phyloP scores from a whole-genome alignment of 1,140 invertebrate genomes.

The Drosophila arawakana region DNA sequence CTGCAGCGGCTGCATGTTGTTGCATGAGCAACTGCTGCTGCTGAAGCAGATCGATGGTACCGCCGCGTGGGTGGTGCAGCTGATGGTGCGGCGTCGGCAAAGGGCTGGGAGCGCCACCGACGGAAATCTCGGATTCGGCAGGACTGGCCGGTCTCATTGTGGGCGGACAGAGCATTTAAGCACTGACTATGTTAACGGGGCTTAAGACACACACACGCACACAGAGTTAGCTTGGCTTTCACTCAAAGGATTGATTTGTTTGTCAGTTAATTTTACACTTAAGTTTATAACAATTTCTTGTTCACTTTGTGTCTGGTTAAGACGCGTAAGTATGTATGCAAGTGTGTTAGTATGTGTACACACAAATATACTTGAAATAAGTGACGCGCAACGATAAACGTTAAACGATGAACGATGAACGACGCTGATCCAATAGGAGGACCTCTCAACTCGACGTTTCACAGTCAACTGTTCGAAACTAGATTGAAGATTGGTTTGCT shows the following conservation, averaged over 20 bases:
- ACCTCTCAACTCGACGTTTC: constrained; percentile 84
- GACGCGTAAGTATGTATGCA: constrained; percentile 28
- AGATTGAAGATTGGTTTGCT: constrained; percentile 84
- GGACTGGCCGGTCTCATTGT: constrained; percentile 85
- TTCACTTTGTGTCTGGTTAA: constrained; percentile 42
- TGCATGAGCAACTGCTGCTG: constrained; percentile 80
- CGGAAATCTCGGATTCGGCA: constrained; percentile 88
- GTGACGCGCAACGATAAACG: constrained; percentile 34
- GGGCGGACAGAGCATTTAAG: constrained; percentile 83
- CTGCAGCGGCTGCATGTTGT: constrained; percentile 85
- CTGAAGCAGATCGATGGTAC: constrained; percentile 73
- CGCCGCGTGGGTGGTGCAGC: constrained; percentile 62
- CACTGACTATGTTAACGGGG: constrained; percentile 7
- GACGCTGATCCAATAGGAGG: constrained; percentile 75
- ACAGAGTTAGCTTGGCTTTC: constrained; percentile 31
- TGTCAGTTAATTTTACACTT: constrained; percentile 18
- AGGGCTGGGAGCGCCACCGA: constrained; percentile 90
- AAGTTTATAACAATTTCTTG: constrained; percentile 5
- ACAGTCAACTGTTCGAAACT: constrained; percentile 84
- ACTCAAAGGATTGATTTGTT: constrained; percentile 33
- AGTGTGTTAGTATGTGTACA: constrained; percentile 1
- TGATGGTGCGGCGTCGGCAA: constrained; percentile 76
- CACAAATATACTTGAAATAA: neutral
- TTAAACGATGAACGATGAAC: constrained; percentile 37
- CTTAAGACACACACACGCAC: constrained; percentile 19